These are phyloP conservation scores for Bombyx mandarina DNA, from an alignment of 1,140 invertebrate species.

Conservation along the genomic window DNA sequence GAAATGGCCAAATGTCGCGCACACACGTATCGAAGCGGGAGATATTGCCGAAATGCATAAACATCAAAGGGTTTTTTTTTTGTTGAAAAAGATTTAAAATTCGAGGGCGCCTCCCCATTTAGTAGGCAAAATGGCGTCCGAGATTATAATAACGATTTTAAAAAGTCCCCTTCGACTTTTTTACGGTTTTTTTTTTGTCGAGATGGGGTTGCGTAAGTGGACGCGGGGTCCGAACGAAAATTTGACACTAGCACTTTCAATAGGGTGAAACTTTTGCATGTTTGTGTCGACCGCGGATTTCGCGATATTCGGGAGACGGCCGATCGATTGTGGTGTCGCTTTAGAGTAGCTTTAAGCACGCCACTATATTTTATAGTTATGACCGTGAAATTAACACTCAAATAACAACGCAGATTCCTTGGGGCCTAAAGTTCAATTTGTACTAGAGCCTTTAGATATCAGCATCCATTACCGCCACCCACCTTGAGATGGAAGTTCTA, in stretches of 20 bases:
- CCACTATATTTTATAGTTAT: too few species aligned
- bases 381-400: too few species aligned
- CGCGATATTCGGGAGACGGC: too few species aligned
- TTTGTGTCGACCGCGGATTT: background rate
- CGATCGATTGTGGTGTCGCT: too few species aligned
- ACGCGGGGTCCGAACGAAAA: conserved; percentile 50
- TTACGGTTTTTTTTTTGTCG: conserved; percentile 21
- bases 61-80: conserved; percentile 65
- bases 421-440: too few species aligned
- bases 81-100: conserved; percentile 59
- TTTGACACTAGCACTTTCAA: conserved; percentile 51
- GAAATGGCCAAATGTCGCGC: conserved; percentile 60
- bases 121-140: conserved; percentile 59
- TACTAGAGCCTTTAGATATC: too few species aligned
- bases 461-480: too few species aligned
- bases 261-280: conserved; percentile 36
- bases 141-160: conserved; percentile 71
- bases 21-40: conserved; percentile 42
- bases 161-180: conserved; percentile 43
- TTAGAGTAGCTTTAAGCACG: too few species aligned
- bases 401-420: too few species aligned
- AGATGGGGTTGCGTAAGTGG: conserved; percentile 61
- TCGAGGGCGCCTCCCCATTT: conserved; percentile 59
- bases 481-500: too few species aligned
- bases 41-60: conserved; percentile 63